Conservation (phyloP, 2,888 invertebrate genomes). For the Lithophane ornitopus region DNA sequence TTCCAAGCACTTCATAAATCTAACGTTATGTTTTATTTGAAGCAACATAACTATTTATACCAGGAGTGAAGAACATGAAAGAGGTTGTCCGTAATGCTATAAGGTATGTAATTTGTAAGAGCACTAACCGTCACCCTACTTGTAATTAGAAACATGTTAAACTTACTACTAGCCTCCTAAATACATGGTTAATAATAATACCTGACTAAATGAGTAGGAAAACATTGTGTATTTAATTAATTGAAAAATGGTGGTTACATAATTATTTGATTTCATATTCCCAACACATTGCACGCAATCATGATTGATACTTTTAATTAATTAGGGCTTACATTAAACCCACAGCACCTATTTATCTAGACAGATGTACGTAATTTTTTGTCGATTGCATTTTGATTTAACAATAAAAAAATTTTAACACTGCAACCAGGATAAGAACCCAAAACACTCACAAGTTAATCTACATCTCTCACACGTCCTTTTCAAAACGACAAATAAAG, state of each 20-base stretch:
- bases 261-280: constrained; percentile 13
- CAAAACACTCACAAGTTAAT: constrained; percentile 3
- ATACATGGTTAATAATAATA: background rate
- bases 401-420: background rate
- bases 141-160: constrained; percentile 16
- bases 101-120: constrained; percentile 18
- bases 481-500: constrained; percentile 41
- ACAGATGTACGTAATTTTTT: background rate
- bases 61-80: constrained; percentile 48
- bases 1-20: constrained; percentile 32
- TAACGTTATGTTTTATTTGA: background rate
- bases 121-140: background rate
- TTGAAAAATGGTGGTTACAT: background rate
- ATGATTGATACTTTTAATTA: constrained; percentile 3
- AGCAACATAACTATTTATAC: constrained; percentile 13
- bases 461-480: constrained; percentile 20
- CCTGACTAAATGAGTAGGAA: background rate
- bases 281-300: constrained; percentile 1
- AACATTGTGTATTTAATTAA: constrained; percentile 15
- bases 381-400: accelerated
- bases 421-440: background rate
- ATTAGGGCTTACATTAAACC: background rate
- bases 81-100: constrained; percentile 24
- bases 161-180: constrained; percentile 9
- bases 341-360: background rate